A percentile compares a stretch with the other conserved stretches of the same genome.
These are phyloP conservation scores for Cepaea nemoralis DNA, from an alignment of 1,140 invertebrate species.

Conservation along the genomic window DNA sequence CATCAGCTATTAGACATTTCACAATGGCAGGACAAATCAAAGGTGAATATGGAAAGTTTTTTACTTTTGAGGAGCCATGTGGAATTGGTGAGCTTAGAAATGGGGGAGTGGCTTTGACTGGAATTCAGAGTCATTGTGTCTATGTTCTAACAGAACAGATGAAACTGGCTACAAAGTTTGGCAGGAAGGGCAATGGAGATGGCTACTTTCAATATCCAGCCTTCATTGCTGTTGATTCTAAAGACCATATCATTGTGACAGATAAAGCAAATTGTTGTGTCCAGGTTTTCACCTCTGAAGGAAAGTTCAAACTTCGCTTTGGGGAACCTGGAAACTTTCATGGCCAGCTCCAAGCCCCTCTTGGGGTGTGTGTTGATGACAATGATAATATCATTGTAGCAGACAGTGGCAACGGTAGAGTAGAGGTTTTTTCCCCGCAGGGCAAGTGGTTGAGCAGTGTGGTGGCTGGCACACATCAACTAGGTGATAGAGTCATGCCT, in stretches of 20 bases:
- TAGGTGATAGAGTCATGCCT: constrained; percentile 58
- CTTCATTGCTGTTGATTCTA: constrained; percentile 58
- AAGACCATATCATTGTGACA: constrained; percentile 63
- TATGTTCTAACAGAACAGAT: constrained; percentile 98
- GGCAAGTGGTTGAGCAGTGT: constrained; percentile 54
- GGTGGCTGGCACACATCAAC: constrained; percentile 54
- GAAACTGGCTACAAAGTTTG: constrained; percentile 97
- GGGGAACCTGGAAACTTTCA: constrained; percentile 52
- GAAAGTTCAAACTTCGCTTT: constrained; percentile 64
- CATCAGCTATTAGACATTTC: constrained; percentile 58
- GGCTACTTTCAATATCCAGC: constrained; percentile 74
- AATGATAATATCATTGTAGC: constrained; percentile 97
- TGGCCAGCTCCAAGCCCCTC: constrained; percentile 90
- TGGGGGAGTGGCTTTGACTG: constrained; percentile 60
- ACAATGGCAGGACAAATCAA: constrained; percentile 57
- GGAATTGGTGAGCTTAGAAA: constrained; percentile 58
- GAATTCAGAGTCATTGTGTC: constrained; percentile 88
- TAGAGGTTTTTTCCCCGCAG: constrained; percentile 87
- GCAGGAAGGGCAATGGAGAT: constrained; percentile 88
- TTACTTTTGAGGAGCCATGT: constrained; percentile 61
- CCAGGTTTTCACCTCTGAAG: constrained; percentile 62
- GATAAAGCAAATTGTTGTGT: constrained; percentile 64
- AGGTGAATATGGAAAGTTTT: constrained; percentile 59
- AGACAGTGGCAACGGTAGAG: constrained; percentile 96
- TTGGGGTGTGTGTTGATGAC: constrained; percentile 96